These are phyloP conservation scores for Hippolais icterina DNA, from an alignment of 2,113 vertebrate genomes.

Conservation along the genomic window DNA sequence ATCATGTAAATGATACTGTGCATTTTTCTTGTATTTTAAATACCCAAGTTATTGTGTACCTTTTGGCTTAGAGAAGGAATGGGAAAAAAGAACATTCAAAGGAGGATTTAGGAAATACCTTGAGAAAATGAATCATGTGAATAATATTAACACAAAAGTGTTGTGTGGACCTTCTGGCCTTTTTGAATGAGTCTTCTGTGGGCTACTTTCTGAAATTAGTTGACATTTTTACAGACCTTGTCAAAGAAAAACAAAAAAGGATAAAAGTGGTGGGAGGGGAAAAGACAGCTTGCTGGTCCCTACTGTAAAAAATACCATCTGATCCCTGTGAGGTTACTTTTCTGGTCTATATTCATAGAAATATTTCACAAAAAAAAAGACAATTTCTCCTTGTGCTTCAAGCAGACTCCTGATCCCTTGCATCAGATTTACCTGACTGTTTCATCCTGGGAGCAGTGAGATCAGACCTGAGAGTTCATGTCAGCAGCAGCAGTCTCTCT, in stretches of 20 bases:
- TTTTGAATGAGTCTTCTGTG: constrained; percentile 14
- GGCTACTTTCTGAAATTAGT: background rate
- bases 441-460: constrained; percentile 53
- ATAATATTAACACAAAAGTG: constrained; percentile 23
- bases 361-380: constrained; percentile 65
- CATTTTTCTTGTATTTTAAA: background rate
- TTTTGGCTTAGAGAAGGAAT: background rate
- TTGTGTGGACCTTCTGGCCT: constrained; percentile 1
- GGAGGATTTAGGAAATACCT: constrained; percentile 12
- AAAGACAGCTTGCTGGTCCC: constrained; percentile 44
- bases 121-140: constrained; percentile 24
- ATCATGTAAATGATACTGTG: background rate
- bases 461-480: constrained; percentile 24
- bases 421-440: constrained; percentile 52
- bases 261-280: constrained; percentile 11
- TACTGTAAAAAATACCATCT: constrained; percentile 21
- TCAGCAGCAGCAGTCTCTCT: constrained; percentile 37
- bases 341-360: constrained; percentile 53
- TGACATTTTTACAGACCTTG: constrained; percentile 50
- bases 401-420: constrained; percentile 17
- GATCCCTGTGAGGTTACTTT: background rate
- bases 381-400: constrained; percentile 31
- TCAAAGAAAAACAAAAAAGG: constrained; percentile 59
- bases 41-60: background rate
- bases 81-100: constrained; percentile 21